These are phyloP conservation scores for Zaprionus lineosus DNA, from an alignment of 2,888 invertebrate genomes.

Conservation along the genomic window DNA sequence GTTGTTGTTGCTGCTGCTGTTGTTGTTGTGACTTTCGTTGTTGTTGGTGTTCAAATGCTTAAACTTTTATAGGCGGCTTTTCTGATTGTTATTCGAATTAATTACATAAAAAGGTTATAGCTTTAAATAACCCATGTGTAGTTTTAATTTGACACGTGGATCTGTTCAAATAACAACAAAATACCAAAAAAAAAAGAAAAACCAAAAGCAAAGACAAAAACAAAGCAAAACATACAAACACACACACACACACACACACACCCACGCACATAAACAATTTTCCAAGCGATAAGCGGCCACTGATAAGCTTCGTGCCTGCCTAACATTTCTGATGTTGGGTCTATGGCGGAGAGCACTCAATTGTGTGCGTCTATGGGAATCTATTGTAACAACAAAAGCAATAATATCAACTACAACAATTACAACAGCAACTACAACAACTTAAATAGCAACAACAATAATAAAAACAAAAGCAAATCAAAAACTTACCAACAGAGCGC, in stretches of 20 bases:
- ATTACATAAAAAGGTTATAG: conserved; percentile 61
- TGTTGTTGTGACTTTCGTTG: neutral
- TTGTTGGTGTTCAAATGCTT: neutral
- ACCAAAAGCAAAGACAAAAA: neutral
- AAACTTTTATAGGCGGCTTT: conserved; percentile 28
- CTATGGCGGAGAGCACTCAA: no score
- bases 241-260: conserved; percentile 6
- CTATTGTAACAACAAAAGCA: conserved; percentile 7
- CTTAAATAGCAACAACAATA: neutral
- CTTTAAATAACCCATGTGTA: conserved; percentile 44
- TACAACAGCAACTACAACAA: neutral
- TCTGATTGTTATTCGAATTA: conserved; percentile 35
- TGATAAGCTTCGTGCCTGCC: conserved; percentile 46
- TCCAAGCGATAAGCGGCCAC: conserved; percentile 57
- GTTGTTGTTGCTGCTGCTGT: neutral
- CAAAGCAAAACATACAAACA: no score
- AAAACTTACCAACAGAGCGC: conserved; percentile 11
- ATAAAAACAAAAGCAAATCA: conserved; percentile 43
- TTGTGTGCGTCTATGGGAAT: no score
- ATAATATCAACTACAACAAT: conserved; percentile 1
- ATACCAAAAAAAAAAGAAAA: conserved; percentile 10
- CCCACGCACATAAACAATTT: no score
- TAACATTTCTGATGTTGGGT: conserved; percentile 43
- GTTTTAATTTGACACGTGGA: conserved; percentile 56
- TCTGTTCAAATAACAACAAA: conserved; percentile 16